A percentile compares a stretch with the other conserved stretches of the same genome.
Conservation (phyloP, 2,113 vertebrate species). For the Uropsilus gracilis region DNA sequence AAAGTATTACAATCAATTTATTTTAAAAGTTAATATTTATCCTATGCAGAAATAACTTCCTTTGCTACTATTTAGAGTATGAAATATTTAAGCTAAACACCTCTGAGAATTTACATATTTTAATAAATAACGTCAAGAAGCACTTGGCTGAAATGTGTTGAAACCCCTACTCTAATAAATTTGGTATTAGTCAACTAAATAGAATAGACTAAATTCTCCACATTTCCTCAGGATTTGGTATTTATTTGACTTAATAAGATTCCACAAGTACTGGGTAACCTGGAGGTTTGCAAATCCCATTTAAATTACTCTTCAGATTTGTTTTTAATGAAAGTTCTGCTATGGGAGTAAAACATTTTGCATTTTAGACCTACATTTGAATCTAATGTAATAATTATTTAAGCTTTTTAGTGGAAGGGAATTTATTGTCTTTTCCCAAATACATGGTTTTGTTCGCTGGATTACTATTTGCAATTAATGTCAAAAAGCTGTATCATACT, state of each 20-base stretch:
- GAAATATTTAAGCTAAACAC: slow-evolving; percentile 21
- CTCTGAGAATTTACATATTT: neutral
- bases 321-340: slow-evolving; percentile 53
- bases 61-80: neutral
- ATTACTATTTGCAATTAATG: neutral
- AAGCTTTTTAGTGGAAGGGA: slow-evolving; percentile 4
- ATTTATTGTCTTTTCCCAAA: neutral
- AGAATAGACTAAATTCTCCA: slow-evolving; percentile 47
- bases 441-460: neutral
- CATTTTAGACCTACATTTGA: neutral
- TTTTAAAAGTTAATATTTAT: slow-evolving; percentile 12
- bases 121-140: slow-evolving; percentile 40
- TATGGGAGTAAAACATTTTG: neutral
- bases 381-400: slow-evolving; percentile 2
- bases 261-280: slow-evolving; percentile 39
- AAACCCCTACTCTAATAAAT: slow-evolving; percentile 39
- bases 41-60: neutral
- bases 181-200: slow-evolving; percentile 37
- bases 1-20: neutral
- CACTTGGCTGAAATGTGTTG: neutral
- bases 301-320: slow-evolving; percentile 60
- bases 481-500: neutral
- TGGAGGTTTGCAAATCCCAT: slow-evolving; percentile 45
- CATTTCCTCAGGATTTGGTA: slow-evolving; percentile 46
- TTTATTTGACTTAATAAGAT: slow-evolving; percentile 69